These are phyloP conservation scores for Coilia nasus DNA, from an alignment of 2,797 vertebrate genomes.

Conservation along the genomic window DNA sequence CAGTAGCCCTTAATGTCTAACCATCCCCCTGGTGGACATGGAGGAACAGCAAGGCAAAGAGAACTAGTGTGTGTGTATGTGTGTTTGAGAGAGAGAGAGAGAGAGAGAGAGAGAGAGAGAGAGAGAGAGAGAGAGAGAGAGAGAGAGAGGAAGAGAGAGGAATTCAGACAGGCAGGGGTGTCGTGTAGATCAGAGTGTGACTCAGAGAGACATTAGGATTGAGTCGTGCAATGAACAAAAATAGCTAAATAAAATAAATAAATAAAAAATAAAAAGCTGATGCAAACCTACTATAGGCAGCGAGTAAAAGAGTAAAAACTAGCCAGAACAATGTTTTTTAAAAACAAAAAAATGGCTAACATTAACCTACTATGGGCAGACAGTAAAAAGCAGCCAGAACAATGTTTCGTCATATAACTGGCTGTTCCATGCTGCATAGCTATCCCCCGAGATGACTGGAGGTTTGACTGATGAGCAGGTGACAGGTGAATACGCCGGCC, in stretches of 20 bases:
- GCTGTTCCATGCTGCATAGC: background rate
- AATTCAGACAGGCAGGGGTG: background rate
- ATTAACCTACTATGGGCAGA: background rate
- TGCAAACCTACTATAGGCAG: background rate
- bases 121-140: background rate
- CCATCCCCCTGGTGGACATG: no score
- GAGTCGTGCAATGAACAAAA: background rate
- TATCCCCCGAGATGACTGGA: background rate
- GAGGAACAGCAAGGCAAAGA: no score
- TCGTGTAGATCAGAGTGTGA: background rate
- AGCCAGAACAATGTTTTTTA: background rate
- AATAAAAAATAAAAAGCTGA: background rate
- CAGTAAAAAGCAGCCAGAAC: background rate
- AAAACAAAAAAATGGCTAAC: background rate
- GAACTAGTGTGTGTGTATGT: slow-evolving; percentile 5
- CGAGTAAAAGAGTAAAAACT: background rate
- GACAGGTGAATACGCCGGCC: background rate
- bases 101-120: slow-evolving; percentile 28
- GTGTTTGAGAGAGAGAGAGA: slow-evolving; percentile 26
- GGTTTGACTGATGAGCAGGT: background rate
- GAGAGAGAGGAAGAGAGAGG: background rate
- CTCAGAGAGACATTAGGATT: background rate
- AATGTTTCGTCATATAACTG: background rate
- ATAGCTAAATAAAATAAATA: background rate
- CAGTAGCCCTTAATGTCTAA: no score